Conservation (phyloP, 2,113 vertebrate genomes). For the Pungitius pungitius region DNA sequence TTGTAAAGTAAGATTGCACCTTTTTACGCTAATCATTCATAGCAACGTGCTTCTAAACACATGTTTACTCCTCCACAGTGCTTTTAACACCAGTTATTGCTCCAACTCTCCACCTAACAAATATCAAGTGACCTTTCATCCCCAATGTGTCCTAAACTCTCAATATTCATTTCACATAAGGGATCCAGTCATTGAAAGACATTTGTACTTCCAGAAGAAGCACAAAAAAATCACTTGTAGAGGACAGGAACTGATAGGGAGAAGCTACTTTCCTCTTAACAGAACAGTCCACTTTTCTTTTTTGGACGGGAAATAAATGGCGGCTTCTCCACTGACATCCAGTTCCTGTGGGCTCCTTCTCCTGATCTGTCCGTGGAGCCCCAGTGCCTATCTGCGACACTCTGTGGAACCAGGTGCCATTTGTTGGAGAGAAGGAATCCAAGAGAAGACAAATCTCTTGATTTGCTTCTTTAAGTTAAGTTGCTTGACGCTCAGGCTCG, state of each 20-base stretch:
- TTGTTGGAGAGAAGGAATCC: slow-evolving; percentile 71
- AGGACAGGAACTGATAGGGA: slow-evolving; percentile 62
- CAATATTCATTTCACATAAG: slow-evolving; percentile 41
- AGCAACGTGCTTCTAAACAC: slow-evolving; percentile 29
- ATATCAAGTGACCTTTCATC: slow-evolving; percentile 47
- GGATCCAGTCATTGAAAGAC: slow-evolving; percentile 58
- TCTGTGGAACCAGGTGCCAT: slow-evolving; percentile 48
- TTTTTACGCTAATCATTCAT: slow-evolving; percentile 47
- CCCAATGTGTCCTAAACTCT: slow-evolving; percentile 49
- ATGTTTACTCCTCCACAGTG: slow-evolving; percentile 43
- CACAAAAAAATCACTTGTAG: slow-evolving; percentile 64
- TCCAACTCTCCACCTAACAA: slow-evolving; percentile 47
- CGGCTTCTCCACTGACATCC: slow-evolving; percentile 42
- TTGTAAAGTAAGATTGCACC: slow-evolving; percentile 51
- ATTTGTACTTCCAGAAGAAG: slow-evolving; percentile 37
- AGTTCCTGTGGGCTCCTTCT: slow-evolving; percentile 60
- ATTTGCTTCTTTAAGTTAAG: slow-evolving; percentile 57
- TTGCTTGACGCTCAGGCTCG: slow-evolving; percentile 30
- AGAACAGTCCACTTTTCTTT: slow-evolving; percentile 50
- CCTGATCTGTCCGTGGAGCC: slow-evolving; percentile 37
- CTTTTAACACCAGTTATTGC: slow-evolving; percentile 16
- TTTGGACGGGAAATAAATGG: slow-evolving; percentile 29
- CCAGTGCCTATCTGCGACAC: slow-evolving; percentile 46
- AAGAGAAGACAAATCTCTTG: slow-evolving; percentile 76
- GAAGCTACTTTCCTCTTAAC: slow-evolving; percentile 39